phyloP scores from a whole-genome alignment of 2,888 invertebrate species.

The Megastigmus dorsalis region DNA sequence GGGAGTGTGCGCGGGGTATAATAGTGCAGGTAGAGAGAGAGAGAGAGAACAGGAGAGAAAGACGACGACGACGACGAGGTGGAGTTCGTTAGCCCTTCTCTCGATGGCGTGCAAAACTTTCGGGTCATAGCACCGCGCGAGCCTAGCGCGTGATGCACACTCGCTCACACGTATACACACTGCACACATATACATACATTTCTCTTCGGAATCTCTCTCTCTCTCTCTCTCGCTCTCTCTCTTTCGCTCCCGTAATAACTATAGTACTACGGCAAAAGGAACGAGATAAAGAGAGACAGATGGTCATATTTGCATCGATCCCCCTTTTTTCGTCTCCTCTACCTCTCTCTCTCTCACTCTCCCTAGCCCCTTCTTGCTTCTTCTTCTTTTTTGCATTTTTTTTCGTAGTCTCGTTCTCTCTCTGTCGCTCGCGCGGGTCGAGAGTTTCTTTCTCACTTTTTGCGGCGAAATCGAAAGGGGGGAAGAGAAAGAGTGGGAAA shows the following conservation, averaged over 20 bases:
- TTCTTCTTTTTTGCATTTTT: slow-evolving; percentile 6
- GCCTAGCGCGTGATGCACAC: too few relatives aligned
- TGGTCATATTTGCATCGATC: slow-evolving; percentile 50
- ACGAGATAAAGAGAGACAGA: neutral
- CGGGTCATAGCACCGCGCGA: slow-evolving; percentile 41
- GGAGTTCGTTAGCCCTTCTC: slow-evolving; percentile 57
- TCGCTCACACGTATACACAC: too few relatives aligned
- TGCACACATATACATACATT: too few relatives aligned
- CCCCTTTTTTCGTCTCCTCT: slow-evolving; percentile 28
- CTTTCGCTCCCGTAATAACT: slow-evolving; percentile 4
- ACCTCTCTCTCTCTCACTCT: slow-evolving; percentile 20
- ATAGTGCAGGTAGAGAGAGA: neutral
- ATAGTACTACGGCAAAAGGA: neutral
- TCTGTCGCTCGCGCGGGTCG: neutral
- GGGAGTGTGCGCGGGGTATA: neutral
- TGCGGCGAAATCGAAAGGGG: slow-evolving; percentile 2
- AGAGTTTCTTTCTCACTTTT: slow-evolving; percentile 29
- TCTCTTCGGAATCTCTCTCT: too few relatives aligned
- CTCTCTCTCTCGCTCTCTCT: neutral
- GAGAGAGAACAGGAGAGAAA: neutral
- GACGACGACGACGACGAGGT: slow-evolving; percentile 29
- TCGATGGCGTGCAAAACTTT: slow-evolving; percentile 57
- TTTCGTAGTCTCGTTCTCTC: neutral
- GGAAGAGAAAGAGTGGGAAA: neutral
- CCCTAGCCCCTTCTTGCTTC: neutral